These are phyloP conservation scores for Stigmatopora nigra DNA, from an alignment of 2,113 vertebrate genomes.

Conservation along the genomic window DNA sequence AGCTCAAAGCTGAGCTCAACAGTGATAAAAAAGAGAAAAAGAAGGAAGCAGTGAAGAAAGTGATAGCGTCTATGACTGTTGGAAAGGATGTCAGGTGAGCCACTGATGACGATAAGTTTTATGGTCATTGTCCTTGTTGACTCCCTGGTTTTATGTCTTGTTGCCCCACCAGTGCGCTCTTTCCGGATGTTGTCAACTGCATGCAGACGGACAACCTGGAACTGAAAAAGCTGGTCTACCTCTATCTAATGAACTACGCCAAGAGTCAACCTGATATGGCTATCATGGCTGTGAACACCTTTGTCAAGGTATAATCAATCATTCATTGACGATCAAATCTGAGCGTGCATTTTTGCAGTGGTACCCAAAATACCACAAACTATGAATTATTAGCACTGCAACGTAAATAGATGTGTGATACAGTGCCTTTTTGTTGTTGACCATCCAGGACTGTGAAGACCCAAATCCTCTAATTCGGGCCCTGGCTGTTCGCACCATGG, in stretches of 20 bases:
- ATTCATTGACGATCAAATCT: neutral
- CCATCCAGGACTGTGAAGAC: slow-evolving; percentile 88
- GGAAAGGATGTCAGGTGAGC: slow-evolving; percentile 95
- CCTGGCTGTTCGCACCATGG: slow-evolving; percentile 94
- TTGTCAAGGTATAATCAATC: slow-evolving; percentile 81
- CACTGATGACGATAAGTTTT: neutral
- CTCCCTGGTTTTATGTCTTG: neutral
- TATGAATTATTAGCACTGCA: neutral
- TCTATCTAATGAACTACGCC: slow-evolving; percentile 99
- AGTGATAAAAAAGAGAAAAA: slow-evolving; percentile 99
- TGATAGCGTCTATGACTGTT: slow-evolving; percentile 97
- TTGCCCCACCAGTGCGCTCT: slow-evolving; percentile 77
- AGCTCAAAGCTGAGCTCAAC: slow-evolving; percentile 96
- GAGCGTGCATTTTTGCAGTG: neutral
- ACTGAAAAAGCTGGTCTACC: slow-evolving; percentile 96
- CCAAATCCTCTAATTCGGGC: slow-evolving; percentile 95
- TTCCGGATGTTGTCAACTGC: slow-evolving; percentile 97
- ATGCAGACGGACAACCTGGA: slow-evolving; percentile 99
- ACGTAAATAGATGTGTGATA: neutral
- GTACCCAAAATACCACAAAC: neutral
- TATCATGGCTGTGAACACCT: slow-evolving; percentile 99
- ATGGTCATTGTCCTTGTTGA: neutral
- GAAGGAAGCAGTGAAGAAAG: slow-evolving; percentile 98
- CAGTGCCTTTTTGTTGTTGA: neutral
- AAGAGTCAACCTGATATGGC: slow-evolving; percentile 99